Conservation (phyloP, 2,113 vertebrate species). For the Oreochromis aureus region DNA sequence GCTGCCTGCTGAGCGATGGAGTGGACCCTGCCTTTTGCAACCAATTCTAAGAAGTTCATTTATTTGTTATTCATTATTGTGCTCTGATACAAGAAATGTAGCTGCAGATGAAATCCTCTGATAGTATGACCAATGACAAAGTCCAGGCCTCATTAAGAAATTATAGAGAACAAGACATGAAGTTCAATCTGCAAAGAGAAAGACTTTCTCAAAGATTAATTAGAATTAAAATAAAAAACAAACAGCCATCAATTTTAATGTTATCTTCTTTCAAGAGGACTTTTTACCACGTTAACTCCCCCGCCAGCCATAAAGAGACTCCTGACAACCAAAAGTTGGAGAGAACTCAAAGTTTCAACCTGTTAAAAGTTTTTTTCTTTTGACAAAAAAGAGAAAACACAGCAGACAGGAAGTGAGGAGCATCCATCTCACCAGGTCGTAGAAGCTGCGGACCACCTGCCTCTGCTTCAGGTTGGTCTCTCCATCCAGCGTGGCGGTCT, state of each 20-base stretch:
- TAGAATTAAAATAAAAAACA: not conserved
- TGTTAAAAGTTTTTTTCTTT: not conserved
- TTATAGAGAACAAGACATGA: not conserved
- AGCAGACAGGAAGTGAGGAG: not conserved
- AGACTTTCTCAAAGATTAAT: not conserved
- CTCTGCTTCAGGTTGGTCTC: slow-evolving; percentile 97
- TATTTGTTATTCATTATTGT: not conserved
- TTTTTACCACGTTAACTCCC: not conserved
- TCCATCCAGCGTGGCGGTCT: slow-evolving; percentile 95
- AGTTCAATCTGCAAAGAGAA: not conserved
- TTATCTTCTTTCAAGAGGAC: not conserved
- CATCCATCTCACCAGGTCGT: slow-evolving; percentile 82
- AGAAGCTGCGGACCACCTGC: slow-evolving; percentile 89
- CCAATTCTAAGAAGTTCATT: too few relatives aligned
- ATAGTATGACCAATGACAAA: not conserved
- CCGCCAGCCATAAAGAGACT: not conserved
- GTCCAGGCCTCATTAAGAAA: not conserved
- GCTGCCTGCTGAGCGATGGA: too few relatives aligned
- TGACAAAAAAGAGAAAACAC: not conserved
- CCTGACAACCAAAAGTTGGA: not conserved
- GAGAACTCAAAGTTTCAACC: not conserved
- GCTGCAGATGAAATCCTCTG: not conserved
- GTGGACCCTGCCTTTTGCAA: not conserved
- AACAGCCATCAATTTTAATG: not conserved
- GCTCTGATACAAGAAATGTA: not conserved